phyloP scores from a whole-genome alignment of 2,113 vertebrate species.

The Prinia subflava region DNA sequence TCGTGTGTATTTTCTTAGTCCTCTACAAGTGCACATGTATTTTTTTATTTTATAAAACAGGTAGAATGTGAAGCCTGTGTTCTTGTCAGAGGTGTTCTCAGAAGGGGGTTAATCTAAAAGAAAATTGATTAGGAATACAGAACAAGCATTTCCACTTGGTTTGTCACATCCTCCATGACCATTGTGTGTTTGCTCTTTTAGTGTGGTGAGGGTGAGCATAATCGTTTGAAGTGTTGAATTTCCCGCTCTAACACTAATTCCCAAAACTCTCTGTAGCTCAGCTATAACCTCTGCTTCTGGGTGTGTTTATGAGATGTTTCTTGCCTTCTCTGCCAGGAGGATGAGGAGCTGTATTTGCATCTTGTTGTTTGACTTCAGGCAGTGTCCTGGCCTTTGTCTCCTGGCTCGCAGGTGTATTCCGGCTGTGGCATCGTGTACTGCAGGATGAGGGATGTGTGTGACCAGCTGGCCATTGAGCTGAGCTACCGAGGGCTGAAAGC shows the following conservation, averaged over 20 bases:
- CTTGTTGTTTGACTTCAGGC: not conserved
- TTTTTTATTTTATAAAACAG: not conserved
- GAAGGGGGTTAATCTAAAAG: not conserved
- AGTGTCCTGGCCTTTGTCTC: not conserved
- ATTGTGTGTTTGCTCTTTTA: not conserved
- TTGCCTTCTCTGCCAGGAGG: not conserved
- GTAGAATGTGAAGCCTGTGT: not conserved
- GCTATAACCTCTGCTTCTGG: not conserved
- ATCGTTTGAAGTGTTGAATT: not conserved
- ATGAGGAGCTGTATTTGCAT: not conserved
- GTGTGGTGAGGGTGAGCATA: not conserved
- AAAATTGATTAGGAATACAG: not conserved
- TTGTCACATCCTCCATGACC: not conserved
- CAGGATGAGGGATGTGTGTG: conserved; percentile 91
- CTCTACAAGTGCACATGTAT: fast-evolving
- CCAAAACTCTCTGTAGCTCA: not conserved
- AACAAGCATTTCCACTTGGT: not conserved
- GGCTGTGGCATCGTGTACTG: conserved; percentile 98
- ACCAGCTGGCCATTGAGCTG: conserved; percentile 87
- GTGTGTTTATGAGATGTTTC: not conserved
- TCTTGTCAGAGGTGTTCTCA: not conserved
- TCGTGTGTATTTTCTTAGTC: not conserved
- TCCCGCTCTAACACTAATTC: not conserved
- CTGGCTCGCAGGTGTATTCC: conserved; percentile 30
- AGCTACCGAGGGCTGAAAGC: conserved; percentile 83